Conservation (phyloP, 2,888 invertebrate species). For the Spodoptera picta region DNA sequence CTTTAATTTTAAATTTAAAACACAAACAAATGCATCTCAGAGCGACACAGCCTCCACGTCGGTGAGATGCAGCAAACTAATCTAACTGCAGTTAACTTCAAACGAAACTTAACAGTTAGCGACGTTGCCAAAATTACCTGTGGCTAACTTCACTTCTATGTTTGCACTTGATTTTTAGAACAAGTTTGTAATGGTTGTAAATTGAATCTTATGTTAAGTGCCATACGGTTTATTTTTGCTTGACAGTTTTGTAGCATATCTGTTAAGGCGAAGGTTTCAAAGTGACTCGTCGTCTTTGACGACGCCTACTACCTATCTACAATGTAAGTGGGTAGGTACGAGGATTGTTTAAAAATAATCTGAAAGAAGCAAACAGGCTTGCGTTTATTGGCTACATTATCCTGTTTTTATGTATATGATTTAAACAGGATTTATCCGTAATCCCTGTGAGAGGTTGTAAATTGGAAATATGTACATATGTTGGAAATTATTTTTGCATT, state of each 20-base stretch:
- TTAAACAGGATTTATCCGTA: too few species aligned
- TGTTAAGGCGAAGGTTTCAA: slow-evolving; percentile 62
- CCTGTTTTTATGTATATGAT: too few species aligned
- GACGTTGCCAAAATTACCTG: slow-evolving; percentile 77
- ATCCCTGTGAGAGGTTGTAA: too few species aligned
- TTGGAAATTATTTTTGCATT: too few species aligned
- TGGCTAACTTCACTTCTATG: slow-evolving; percentile 69
- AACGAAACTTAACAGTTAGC: slow-evolving; percentile 60
- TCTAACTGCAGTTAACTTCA: slow-evolving; percentile 75
- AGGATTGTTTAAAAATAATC: too few species aligned
- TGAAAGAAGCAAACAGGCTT: too few species aligned
- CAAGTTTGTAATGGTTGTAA: slow-evolving; percentile 18
- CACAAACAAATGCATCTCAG: slow-evolving; percentile 58
- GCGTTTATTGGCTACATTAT: too few species aligned
- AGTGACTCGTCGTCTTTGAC: background rate
- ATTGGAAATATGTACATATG: too few species aligned
- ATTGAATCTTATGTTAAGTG: slow-evolving; percentile 13
- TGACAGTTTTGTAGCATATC: background rate
- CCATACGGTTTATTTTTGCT: slow-evolving; percentile 17
- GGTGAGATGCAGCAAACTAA: slow-evolving; percentile 68
- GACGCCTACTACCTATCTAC: too few species aligned
- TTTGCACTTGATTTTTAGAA: slow-evolving; percentile 68
- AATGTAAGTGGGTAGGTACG: too few species aligned
- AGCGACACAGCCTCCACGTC: slow-evolving; percentile 66
- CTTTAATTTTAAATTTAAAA: slow-evolving; percentile 55